phyloP scores from a whole-genome alignment of 2,888 invertebrate species.

The Gymnoscelis rufifasciata region DNA sequence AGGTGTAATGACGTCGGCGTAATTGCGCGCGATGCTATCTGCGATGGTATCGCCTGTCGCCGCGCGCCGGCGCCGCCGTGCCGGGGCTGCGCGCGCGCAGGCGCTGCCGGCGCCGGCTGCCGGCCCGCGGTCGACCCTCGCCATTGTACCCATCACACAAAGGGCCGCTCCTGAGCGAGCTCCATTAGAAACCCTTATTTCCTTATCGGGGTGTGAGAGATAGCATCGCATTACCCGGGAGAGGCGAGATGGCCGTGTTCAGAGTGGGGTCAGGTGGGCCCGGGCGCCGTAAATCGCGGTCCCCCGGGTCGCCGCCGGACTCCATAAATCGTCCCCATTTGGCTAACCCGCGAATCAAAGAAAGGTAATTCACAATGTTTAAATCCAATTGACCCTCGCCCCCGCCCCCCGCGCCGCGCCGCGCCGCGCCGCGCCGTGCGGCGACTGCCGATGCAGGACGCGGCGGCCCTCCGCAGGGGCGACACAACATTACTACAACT shows the following conservation, averaged over 20 bases:
- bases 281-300: constrained; percentile 47
- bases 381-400: constrained; percentile 64
- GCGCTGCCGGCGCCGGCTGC: not conserved
- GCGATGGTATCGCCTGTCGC: too few relatives aligned
- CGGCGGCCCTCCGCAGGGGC: constrained; percentile 1
- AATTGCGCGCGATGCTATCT: constrained; percentile 7
- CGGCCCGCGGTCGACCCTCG: constrained; percentile 15
- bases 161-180: constrained; percentile 25
- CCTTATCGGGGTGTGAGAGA: constrained; percentile 58
- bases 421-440: constrained; percentile 28
- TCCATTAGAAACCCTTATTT: constrained; percentile 32
- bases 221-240: constrained; percentile 63
- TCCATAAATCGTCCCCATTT: constrained; percentile 73
- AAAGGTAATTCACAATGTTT: constrained; percentile 74
- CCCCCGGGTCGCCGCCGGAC: constrained; percentile 27
- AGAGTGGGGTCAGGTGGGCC: constrained; percentile 47
- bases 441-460: constrained; percentile 41
- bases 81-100: too few relatives aligned
- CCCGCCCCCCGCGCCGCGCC: constrained; percentile 27
- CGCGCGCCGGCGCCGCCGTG: not conserved
- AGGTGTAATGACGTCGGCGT: constrained; percentile 12
- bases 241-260: constrained; percentile 53
- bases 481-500: not conserved
- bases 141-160: constrained; percentile 22
- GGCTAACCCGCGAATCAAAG: constrained; percentile 74